Percentiles rank a stretch among this genome's conserved stretches.
phyloP scores from a whole-genome alignment of 2,888 invertebrate species.

The Deroplatys truncata region DNA sequence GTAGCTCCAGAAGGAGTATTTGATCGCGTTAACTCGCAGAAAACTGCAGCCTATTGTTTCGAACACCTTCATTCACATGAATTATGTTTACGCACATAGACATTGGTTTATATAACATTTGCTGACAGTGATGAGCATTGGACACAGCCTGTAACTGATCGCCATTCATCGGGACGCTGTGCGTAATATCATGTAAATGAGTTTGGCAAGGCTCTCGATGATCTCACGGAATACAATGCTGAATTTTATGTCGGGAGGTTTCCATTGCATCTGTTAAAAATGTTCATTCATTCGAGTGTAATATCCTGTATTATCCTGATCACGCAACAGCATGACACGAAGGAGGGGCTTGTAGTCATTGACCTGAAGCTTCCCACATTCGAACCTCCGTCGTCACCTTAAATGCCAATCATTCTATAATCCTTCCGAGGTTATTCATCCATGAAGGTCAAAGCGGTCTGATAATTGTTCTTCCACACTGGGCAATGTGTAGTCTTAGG shows the following conservation, averaged over 20 bases:
- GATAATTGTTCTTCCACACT: too few relatives aligned
- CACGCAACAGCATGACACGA: neutral
- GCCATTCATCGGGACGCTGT: neutral
- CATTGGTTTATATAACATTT: too few relatives aligned
- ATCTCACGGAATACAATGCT: neutral
- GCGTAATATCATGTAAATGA: neutral
- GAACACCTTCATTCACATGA: too few relatives aligned
- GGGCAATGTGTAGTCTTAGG: too few relatives aligned
- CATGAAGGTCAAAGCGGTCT: too few relatives aligned
- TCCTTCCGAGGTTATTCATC: neutral
- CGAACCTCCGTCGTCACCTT: neutral
- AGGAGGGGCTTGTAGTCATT: neutral
- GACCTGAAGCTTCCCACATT: neutral
- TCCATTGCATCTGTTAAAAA: neutral
- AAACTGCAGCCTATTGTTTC: too few relatives aligned
- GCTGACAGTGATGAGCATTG: too few relatives aligned
- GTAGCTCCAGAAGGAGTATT: too few relatives aligned
- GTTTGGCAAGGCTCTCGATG: neutral
- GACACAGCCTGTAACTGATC: neutral
- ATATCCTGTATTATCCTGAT: neutral
- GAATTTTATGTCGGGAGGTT: neutral
- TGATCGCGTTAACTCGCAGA: too few relatives aligned
- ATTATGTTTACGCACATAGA: too few relatives aligned
- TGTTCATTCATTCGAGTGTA: neutral
- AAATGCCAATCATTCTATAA: neutral